Percentiles rank a stretch among this genome's conserved stretches.
Conservation (phyloP, 64 coral and sea anemone genomes). For the Porites australiensis region DNA sequence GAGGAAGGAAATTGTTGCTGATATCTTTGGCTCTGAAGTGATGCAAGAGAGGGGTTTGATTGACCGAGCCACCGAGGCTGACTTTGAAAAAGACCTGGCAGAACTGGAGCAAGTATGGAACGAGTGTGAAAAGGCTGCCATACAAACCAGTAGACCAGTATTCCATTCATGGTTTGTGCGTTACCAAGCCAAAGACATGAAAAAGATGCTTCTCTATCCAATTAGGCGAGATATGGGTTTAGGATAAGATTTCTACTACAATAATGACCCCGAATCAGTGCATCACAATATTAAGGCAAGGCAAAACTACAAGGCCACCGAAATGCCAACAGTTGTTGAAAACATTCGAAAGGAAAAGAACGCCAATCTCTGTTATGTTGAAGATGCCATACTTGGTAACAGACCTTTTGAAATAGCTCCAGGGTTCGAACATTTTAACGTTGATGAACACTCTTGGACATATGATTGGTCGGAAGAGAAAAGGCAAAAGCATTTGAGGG, state of each 20-base stretch:
- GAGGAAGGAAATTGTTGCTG: background rate
- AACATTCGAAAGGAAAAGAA: conserved; percentile 36
- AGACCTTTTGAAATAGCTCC: conserved; percentile 23
- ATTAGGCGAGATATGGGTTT: conserved; percentile 34
- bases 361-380: background rate
- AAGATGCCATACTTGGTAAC: conserved; percentile 3
- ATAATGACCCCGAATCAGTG: conserved; percentile 28
- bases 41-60: conserved; percentile 23
- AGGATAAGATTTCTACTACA: conserved; percentile 62
- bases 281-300: conserved; percentile 19
- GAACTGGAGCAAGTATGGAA: conserved; percentile 32
- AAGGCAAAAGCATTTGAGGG: background rate
- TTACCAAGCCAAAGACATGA: conserved; percentile 38
- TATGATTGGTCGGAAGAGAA: conserved; percentile 5
- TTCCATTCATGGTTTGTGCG: conserved; percentile 26
- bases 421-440: background rate
- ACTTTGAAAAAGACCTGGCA: conserved; percentile 21
- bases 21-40: conserved; percentile 40
- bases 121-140: background rate
- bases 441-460: conserved; percentile 26
- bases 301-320: background rate
- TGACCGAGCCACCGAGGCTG: background rate
- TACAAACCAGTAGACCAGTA: background rate
- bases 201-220: conserved; percentile 42
- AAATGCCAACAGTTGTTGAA: conserved; percentile 40